These are phyloP conservation scores for Alca torda DNA, from an alignment of 2,797 vertebrate genomes.

Conservation along the genomic window DNA sequence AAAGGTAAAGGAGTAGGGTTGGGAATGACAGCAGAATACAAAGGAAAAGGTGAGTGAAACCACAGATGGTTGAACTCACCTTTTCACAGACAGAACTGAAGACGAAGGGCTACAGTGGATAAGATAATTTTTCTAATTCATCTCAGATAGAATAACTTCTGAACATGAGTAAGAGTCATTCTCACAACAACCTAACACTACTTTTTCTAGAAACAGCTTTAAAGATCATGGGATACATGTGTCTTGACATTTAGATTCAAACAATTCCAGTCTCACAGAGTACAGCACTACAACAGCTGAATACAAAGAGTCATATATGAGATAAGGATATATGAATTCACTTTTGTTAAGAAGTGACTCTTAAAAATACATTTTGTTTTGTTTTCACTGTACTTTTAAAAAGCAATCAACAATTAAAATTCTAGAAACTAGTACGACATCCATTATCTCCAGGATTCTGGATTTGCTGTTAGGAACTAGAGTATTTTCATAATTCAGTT, in stretches of 20 bases:
- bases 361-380: not conserved
- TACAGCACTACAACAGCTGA: not conserved
- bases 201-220: slow-evolving; percentile 22
- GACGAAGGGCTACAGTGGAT: not conserved
- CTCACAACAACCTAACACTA: not conserved
- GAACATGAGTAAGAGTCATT: no score
- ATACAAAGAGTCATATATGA: not conserved
- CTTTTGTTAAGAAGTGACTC: not conserved
- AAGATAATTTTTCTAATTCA: not conserved
- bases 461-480: not conserved
- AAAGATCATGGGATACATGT: not conserved
- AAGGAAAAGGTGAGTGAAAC: slow-evolving; percentile 27
- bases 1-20: slow-evolving; percentile 19
- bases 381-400: not conserved
- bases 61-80: not conserved
- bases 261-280: not conserved
- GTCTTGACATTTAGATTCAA: not conserved
- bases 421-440: not conserved
- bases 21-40: slow-evolving; percentile 30
- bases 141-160: no score
- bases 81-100: slow-evolving; percentile 8
- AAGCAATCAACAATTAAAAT: not conserved
- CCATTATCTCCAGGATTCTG: not conserved
- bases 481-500: not conserved
- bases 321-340: not conserved